These are phyloP conservation scores for Melinaea marsaeus DNA, from an alignment of 2,888 invertebrate species.

Conservation along the genomic window DNA sequence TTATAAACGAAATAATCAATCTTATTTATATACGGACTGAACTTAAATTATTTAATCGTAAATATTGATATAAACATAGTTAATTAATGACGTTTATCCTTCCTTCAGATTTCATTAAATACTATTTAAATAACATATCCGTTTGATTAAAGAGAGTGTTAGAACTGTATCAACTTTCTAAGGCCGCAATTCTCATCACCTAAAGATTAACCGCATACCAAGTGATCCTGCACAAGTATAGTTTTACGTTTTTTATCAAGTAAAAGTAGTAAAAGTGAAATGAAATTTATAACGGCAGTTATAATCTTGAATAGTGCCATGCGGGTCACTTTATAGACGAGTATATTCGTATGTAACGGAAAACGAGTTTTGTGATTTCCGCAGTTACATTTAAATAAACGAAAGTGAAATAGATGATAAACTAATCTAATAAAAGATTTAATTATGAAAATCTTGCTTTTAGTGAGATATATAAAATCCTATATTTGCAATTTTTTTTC, in stretches of 20 bases:
- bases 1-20: no score
- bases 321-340: slow-evolving; percentile 52
- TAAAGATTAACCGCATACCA: slow-evolving; percentile 19
- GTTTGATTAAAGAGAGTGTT: not conserved
- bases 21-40: no score
- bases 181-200: slow-evolving; percentile 10
- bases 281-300: slow-evolving; percentile 63
- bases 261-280: slow-evolving; percentile 74
- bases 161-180: slow-evolving; percentile 15
- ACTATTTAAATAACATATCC: slow-evolving; percentile 1
- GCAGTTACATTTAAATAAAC: slow-evolving; percentile 42
- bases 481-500: slow-evolving; percentile 31
- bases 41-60: no score
- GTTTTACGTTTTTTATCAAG: slow-evolving; percentile 46
- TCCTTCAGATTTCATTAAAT: not conserved
- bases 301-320: slow-evolving; percentile 62
- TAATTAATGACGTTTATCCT: not conserved
- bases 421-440: not conserved
- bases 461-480: not conserved
- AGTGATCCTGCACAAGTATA: slow-evolving; percentile 24
- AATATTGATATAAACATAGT: no score
- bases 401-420: slow-evolving; percentile 39
- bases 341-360: slow-evolving; percentile 22
- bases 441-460: not conserved
- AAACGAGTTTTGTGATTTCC: slow-evolving; percentile 42